A percentile compares a stretch with the other conserved stretches of the same genome.
Conservation (phyloP, 2,888 invertebrate genomes). For the Boloria euphrosyne region DNA sequence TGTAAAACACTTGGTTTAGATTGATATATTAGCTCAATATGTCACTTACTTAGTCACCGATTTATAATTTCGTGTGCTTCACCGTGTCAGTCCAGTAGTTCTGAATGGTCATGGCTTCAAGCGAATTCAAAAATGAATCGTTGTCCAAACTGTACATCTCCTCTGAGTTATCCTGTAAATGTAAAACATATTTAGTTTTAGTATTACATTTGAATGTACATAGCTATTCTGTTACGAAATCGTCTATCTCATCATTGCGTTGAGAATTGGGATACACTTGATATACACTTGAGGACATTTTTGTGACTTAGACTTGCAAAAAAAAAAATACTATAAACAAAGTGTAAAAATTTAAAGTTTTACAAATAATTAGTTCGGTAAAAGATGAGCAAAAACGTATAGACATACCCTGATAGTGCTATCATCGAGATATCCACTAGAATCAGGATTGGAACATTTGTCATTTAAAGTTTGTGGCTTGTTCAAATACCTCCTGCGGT, state of each 20-base stretch:
- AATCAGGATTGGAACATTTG: conserved; percentile 92
- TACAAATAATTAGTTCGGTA: background rate
- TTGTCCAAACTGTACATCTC: conserved; percentile 97
- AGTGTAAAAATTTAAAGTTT: background rate
- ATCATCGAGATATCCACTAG: conserved; percentile 93
- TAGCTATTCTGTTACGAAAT: too few relatives aligned
- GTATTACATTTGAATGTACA: too few relatives aligned
- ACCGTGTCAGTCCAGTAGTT: conserved; percentile 97
- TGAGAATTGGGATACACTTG: too few relatives aligned
- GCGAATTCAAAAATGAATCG: conserved; percentile 95
- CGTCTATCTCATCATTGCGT: too few relatives aligned
- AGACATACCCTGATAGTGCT: conserved; percentile 88
- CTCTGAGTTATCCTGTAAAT: conserved; percentile 93
- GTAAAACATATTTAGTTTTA: background rate
- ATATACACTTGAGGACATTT: too few relatives aligned
- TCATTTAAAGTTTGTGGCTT: conserved; percentile 92
- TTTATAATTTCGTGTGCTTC: conserved; percentile 92
- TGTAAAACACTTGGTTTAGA: background rate
- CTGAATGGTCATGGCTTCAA: conserved; percentile 96
- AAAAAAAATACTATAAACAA: background rate
- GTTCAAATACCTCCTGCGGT: conserved; percentile 88
- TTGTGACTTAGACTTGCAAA: too few relatives aligned
- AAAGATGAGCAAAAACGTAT: background rate
- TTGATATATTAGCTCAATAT: background rate
- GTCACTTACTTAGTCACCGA: background rate